These are phyloP conservation scores for Popillia japonica DNA, from an alignment of 1,140 invertebrate species.

Conservation along the genomic window DNA sequence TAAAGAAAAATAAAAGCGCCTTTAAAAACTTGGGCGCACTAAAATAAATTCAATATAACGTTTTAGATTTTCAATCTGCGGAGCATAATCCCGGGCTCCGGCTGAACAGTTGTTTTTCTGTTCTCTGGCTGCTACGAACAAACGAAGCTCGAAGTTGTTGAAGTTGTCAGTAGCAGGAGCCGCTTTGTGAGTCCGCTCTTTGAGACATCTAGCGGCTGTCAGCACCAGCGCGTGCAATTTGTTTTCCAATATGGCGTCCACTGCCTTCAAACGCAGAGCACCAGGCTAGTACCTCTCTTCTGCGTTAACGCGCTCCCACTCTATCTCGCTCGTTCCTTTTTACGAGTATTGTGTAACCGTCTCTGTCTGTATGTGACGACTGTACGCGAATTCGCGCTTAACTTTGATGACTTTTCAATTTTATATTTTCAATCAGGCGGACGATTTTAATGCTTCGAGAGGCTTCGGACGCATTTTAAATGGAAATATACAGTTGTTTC, in stretches of 20 bases:
- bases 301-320: constrained; percentile 25
- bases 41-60: constrained; percentile 49
- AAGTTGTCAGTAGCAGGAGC: constrained; percentile 56
- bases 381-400: constrained; percentile 15
- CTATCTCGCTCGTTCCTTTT: not conserved
- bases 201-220: constrained; percentile 59
- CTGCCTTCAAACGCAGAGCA: constrained; percentile 53
- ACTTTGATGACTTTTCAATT: constrained; percentile 42
- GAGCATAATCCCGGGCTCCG: constrained; percentile 46
- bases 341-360: not conserved
- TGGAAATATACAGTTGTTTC: not conserved
- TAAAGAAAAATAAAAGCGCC: constrained; percentile 23
- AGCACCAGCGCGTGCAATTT: constrained; percentile 56
- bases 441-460: constrained; percentile 28
- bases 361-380: not conserved
- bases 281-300: constrained; percentile 37
- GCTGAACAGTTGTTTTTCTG: constrained; percentile 53
- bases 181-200: constrained; percentile 57
- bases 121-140: constrained; percentile 54
- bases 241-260: constrained; percentile 58
- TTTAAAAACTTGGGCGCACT: constrained; percentile 36
- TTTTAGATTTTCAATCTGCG: constrained; percentile 51
- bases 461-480: not conserved
- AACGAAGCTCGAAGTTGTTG: constrained; percentile 57
- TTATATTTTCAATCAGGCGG: constrained; percentile 39